A percentile compares a stretch with the other conserved stretches of the same genome.
These are phyloP conservation scores for Drosophila ochracea DNA, from an alignment of 2,888 invertebrate species.

Conservation along the genomic window DNA sequence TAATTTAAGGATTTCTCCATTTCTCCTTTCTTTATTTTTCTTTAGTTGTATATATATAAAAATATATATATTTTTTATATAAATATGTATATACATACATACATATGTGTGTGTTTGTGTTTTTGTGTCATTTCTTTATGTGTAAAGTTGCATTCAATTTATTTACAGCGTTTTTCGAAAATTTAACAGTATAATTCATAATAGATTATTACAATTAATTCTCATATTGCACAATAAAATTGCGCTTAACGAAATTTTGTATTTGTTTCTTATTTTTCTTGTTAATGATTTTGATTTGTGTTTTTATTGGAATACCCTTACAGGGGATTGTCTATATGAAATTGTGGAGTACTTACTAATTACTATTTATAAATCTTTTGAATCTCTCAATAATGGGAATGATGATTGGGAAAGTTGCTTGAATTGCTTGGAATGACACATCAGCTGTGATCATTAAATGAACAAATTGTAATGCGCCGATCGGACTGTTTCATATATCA, in stretches of 20 bases:
- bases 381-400: constrained; percentile 4
- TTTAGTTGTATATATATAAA: constrained; percentile 61
- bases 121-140: constrained; percentile 5
- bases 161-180: constrained; percentile 53
- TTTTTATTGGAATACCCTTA: constrained; percentile 17
- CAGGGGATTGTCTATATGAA: constrained; percentile 3
- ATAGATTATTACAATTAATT: constrained; percentile 65
- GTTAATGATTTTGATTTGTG: constrained; percentile 5
- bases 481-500: constrained; percentile 6
- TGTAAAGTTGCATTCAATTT: constrained; percentile 34
- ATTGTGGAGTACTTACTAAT: background rate
- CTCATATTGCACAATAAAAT: constrained; percentile 57
- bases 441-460: background rate
- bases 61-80: constrained; percentile 60
- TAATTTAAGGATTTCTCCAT: constrained; percentile 45
- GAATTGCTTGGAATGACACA: constrained; percentile 3
- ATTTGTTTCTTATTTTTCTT: constrained; percentile 7
- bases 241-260: constrained; percentile 37
- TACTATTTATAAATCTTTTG: background rate
- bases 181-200: constrained; percentile 53
- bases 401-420: background rate
- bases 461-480: background rate
- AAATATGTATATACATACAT: constrained; percentile 31
- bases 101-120: constrained; percentile 26
- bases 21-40: constrained; percentile 17